These are phyloP conservation scores for Proterorhinus semilunaris DNA, from an alignment of 2,113 vertebrate genomes.

Conservation along the genomic window DNA sequence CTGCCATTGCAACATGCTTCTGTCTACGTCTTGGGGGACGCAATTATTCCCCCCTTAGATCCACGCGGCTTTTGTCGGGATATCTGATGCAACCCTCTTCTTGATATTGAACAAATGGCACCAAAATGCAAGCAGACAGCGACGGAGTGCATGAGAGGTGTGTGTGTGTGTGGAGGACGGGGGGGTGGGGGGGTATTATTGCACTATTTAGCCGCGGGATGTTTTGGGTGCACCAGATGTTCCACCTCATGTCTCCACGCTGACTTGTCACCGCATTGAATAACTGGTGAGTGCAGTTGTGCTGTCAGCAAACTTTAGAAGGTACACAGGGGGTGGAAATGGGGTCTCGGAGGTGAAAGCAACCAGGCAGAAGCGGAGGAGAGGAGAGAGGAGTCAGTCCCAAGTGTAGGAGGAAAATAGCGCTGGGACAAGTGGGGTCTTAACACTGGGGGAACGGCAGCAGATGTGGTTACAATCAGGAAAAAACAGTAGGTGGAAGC, in stretches of 20 bases:
- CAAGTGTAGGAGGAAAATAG: neutral
- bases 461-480: conserved; percentile 26
- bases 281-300: conserved; percentile 27
- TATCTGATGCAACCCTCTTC: neutral
- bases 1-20: neutral
- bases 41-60: conserved; percentile 1
- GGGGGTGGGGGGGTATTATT: conserved; percentile 11
- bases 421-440: conserved; percentile 11
- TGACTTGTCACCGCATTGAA: conserved; percentile 31
- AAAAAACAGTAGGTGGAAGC: neutral
- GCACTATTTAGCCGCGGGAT: conserved; percentile 32
- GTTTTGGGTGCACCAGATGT: conserved; percentile 44
- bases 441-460: conserved; percentile 16
- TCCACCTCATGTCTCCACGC: conserved; percentile 30
- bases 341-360: conserved; percentile 14
- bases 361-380: conserved; percentile 2
- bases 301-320: conserved; percentile 29
- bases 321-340: neutral
- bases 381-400: neutral
- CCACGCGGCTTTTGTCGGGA: conserved; percentile 18
- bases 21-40: conserved; percentile 7
- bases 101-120: conserved; percentile 7
- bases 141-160: neutral
- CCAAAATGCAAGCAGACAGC: neutral
- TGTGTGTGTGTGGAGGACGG: no score